A percentile compares a stretch with the other conserved stretches of the same genome.
Conservation (phyloP, 1,140 invertebrate species). For the Lucilia cuprina region DNA sequence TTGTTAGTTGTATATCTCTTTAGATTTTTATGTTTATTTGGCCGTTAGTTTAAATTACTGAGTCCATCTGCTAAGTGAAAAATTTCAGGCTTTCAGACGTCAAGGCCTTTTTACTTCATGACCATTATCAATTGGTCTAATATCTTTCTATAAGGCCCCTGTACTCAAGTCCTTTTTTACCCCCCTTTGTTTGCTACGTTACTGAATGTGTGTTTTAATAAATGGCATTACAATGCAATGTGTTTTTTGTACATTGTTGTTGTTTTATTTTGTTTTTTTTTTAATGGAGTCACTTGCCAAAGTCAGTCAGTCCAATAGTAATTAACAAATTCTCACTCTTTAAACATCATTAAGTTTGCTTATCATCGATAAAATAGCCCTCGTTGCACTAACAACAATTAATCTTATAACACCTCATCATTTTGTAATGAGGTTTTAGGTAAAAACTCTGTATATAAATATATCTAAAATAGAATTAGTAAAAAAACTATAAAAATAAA, state of each 20-base stretch:
- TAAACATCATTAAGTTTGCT: conserved; percentile 17
- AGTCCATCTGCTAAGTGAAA: not conserved
- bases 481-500: not conserved
- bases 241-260: not conserved
- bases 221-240: conserved; percentile 4
- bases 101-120: no score
- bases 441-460: no score
- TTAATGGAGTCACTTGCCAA: not conserved
- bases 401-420: not conserved
- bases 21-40: not conserved
- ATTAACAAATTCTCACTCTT: conserved; percentile 18
- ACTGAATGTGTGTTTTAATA: not conserved
- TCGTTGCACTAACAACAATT: not conserved
- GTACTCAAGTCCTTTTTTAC: no score
- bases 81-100: no score
- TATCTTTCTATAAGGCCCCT: no score
- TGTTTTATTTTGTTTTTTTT: not conserved
- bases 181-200: not conserved
- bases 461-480: not conserved
- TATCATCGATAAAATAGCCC: not conserved
- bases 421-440: not conserved
- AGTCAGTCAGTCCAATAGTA: not conserved
- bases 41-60: not conserved
- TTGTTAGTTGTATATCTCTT: not conserved
- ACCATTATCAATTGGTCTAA: no score